Base-by-base conservation (phyloP, 2,888 invertebrate species). In the Kuschelorhynchus macadamiae region DNA sequence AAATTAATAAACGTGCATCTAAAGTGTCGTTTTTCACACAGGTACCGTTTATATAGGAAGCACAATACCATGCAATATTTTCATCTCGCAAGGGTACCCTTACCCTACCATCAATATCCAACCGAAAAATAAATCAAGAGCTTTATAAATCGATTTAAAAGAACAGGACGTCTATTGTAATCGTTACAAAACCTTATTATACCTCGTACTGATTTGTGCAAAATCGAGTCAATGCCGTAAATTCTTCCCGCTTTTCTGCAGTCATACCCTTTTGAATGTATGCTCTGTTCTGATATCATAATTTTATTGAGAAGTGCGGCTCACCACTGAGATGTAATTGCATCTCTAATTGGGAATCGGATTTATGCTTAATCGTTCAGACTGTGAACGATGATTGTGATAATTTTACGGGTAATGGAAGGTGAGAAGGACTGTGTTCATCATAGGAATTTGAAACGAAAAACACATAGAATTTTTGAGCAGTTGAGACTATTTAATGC, bases 281-380 rank as follows among this genome's bases (percentile, higher is more conserved):
- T 65, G 57, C 50, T 33, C 59, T 65, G 65, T 59, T 65, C 65
- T 59, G 78, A 80, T 77, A 79, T 79, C 77, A 79, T 79, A 79
- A 79, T 80, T 80, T 78, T 78, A 80, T 80, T 77, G 78, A 66
- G 53, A 72, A 74, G 77, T 77, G 74, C 74, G 79, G 70, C 74
- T 74, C 70, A 78, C 80, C 74, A 76, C 79, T 67, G 79, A 49
- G 79, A 75, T 77, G 77, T 81, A 80, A 81, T 81, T 81, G 80
- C 80, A 78, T 78, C 74, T 77, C 78, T 81, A 81, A 81, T 81
- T 80, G 81, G 79, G 77, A 75, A 73, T 75, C 76, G 79, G 79
- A 81, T 80, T 81, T 81, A 81, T 80, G 79, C 77, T 78, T 78
- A 74, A 75, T 74, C 78, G 72, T 77, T 79, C 74, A 76, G 74